A percentile compares a stretch with the other conserved stretches of the same genome.
Evolutionary conservation across 1,140 invertebrate genomes (phyloP).

Genomic region (Campodea augens): DNA sequence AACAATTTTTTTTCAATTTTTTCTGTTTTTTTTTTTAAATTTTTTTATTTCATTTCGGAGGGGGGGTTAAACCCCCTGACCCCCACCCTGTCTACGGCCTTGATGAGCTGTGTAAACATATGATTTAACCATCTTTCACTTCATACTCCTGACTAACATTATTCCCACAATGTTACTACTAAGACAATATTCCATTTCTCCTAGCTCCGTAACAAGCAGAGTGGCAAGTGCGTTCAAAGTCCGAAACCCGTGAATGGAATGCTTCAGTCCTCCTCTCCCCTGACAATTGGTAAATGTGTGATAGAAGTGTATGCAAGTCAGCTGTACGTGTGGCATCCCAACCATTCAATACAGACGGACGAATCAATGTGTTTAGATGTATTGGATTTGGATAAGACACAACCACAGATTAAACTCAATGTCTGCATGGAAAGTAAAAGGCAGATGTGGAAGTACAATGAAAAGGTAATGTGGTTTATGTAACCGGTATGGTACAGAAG

Average conservation of each 20-base stretch:
- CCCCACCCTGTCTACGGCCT: too few relatives aligned
- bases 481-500: conserved; percentile 5
- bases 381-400: conserved; percentile 28
- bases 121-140: too few relatives aligned
- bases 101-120: too few relatives aligned
- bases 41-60: too few relatives aligned
- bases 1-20: too few relatives aligned
- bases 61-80: too few relatives aligned
- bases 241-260: conserved; percentile 32
- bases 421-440: conserved; percentile 37
- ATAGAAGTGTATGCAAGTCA: conserved; percentile 33
- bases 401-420: conserved; percentile 38
- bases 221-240: conserved; percentile 36
- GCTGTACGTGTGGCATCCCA: conserved; percentile 49
- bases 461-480: conserved; percentile 8
- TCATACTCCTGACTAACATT: too few relatives aligned
- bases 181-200: too few relatives aligned
- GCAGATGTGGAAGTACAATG: conserved; percentile 42
- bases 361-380: conserved; percentile 51
- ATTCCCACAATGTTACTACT: too few relatives aligned
- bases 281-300: conserved; percentile 30
- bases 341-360: conserved; percentile 45
- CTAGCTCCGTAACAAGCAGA: conserved; percentile 29
- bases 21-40: too few relatives aligned
- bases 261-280: conserved; percentile 40